phyloP scores from a whole-genome alignment of 2,888 invertebrate genomes.

The Tenodera sinensis region DNA sequence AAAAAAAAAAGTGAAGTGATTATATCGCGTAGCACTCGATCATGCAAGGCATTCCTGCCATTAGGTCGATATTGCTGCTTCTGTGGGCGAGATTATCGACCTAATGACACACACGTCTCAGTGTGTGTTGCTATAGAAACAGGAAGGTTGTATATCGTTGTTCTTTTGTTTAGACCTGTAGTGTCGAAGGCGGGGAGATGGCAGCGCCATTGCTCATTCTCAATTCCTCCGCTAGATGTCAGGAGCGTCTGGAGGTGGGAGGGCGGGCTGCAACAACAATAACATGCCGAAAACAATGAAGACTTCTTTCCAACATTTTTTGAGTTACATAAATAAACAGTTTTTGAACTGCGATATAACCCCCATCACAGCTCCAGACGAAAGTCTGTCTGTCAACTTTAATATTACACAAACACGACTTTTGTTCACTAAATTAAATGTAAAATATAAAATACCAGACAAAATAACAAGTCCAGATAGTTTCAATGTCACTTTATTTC shows the following conservation, averaged over 20 bases:
- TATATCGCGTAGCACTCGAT: background rate
- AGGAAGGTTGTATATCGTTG: background rate
- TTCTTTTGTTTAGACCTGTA: conserved; percentile 57
- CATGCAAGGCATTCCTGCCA: background rate
- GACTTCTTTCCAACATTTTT: too few species aligned
- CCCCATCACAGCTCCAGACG: too few species aligned
- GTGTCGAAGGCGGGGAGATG: conserved; percentile 70
- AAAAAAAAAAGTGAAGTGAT: background rate
- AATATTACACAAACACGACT: too few species aligned
- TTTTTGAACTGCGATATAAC: too few species aligned
- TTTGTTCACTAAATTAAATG: too few species aligned
- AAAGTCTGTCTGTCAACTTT: too few species aligned
- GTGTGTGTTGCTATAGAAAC: background rate
- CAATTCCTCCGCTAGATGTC: conserved; percentile 35
- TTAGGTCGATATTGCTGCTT: background rate
- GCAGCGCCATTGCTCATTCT: conserved; percentile 65
- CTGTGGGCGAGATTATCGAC: background rate
- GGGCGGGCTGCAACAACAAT: conserved; percentile 14
- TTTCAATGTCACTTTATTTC: too few species aligned
- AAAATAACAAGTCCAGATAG: too few species aligned
- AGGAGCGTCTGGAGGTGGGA: conserved; percentile 30
- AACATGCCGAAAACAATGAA: background rate
- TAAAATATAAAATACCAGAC: too few species aligned
- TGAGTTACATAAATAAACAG: too few species aligned
- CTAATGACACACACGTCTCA: background rate